Evolutionary conservation across 2,888 invertebrate species (phyloP), one percentile per base, ranked within the genome.

Genomic region (Lasiommata megera): DNA sequence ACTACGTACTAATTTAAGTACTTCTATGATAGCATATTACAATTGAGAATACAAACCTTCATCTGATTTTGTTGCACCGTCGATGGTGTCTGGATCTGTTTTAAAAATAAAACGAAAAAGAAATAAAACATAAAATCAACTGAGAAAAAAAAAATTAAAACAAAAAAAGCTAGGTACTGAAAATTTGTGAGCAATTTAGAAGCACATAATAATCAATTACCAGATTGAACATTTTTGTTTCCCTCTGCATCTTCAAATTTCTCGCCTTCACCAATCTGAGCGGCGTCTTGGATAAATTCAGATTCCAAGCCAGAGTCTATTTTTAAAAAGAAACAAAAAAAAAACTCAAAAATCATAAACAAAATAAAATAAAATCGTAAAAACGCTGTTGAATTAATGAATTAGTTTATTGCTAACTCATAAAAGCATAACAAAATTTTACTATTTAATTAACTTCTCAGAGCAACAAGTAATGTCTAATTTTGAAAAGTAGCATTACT

Each of bases 281-380:
- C 80, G 73, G 79, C 84, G 70, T 92, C 92, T 90, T 93, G 93
- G 81, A 92, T 89, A 73, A 92, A 92, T 80, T 93, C 92, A 67
- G 92, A 91, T 79, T 94, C 94, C 87, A 93, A 91, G 79, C 92
- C 92, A 80, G 93, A 92, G 88, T 94, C 94, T 93, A 86, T 61
- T 69, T 77, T 61, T 69, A 70, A 67, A 69, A 70, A 69, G 67
- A 63, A 66, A 9, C 9, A 34, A 70, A 76, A 77, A 79, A 75
- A 70, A 63, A 65, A 66, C 65, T 61, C 64, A 63, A 64, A 68
- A 64, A 52, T 8, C 12, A 34, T 40, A 36, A 69, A 70, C 67
- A 67, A 63, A 70, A 75, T 40, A 1, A 76, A 79, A 74, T 70
- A 63, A 64, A 65, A 64, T 60, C 64, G 11, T 3, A 34, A 34